Conservation (phyloP, 2,797 vertebrate genomes). For the Xenops minutus region DNA sequence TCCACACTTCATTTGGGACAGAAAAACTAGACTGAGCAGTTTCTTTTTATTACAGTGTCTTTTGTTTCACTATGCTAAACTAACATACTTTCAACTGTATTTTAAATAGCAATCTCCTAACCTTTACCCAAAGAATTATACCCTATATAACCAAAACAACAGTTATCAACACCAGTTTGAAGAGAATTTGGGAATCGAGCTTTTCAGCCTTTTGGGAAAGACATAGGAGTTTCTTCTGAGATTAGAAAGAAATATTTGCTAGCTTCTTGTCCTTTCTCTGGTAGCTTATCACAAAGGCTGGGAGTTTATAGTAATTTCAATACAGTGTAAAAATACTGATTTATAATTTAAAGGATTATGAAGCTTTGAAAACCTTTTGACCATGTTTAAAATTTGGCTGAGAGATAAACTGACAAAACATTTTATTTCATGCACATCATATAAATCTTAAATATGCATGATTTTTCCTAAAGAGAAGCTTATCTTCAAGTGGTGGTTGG, state of each 20-base stretch:
- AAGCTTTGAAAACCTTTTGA: conserved; percentile 5
- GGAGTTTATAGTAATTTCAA: not conserved
- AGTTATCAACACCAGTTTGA: not conserved
- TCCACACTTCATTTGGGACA: not conserved
- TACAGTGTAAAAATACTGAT: not conserved
- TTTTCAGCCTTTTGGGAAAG: not conserved
- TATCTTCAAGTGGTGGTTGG: conserved; percentile 4
- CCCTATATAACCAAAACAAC: not conserved
- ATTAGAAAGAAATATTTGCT: not conserved
- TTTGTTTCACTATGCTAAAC: not conserved
- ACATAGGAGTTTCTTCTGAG: not conserved
- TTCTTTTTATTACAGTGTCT: not conserved
- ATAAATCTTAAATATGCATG: conserved; percentile 13
- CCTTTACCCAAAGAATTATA: not conserved
- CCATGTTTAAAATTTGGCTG: not conserved
- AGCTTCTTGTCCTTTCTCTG: not conserved
- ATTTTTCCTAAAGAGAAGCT: conserved; percentile 4
- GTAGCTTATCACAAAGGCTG: not conserved
- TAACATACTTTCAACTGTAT: not conserved
- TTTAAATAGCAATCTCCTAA: not conserved
- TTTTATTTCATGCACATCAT: not conserved
- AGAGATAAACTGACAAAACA: not conserved
- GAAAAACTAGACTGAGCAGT: not conserved
- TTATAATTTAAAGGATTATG: not conserved
- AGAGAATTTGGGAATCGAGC: not conserved